These are phyloP conservation scores for Archivesica marissinica DNA, from an alignment of 1,140 invertebrate species.

Conservation along the genomic window DNA sequence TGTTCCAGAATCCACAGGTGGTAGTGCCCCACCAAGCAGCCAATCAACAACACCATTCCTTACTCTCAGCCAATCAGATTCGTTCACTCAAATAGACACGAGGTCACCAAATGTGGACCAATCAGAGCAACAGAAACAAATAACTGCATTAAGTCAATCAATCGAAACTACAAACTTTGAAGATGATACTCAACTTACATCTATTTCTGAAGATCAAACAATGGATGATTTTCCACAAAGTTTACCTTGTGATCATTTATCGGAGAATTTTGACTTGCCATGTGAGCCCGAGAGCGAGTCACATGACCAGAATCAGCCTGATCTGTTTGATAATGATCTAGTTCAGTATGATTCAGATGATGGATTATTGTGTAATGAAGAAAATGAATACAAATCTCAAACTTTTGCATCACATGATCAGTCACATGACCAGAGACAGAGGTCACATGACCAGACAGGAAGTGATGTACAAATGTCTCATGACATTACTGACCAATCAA, in stretches of 20 bases:
- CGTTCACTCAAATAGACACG: conserved; percentile 5
- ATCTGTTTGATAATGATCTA: conserved; percentile 12
- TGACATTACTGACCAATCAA: conserved; percentile 43
- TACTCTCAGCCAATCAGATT: conserved; percentile 48
- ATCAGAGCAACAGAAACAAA: conserved; percentile 50
- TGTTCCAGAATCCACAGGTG: conserved; percentile 4
- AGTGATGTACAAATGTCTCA: conserved; percentile 21
- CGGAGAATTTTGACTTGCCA: conserved; percentile 39
- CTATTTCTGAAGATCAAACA: conserved; percentile 57
- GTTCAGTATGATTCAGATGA: conserved; percentile 54
- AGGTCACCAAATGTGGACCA: conserved; percentile 21
- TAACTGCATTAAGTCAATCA: not conserved
- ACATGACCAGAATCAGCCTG: not conserved
- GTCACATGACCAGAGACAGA: conserved; percentile 6
- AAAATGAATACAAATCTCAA: not conserved
- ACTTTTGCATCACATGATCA: not conserved
- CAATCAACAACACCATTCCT: conserved; percentile 48
- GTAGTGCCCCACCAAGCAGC: conserved; percentile 16
- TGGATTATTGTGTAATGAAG: conserved; percentile 46
- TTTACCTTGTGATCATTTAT: conserved; percentile 47
- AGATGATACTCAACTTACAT: conserved; percentile 53
- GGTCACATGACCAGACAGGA: conserved; percentile 16
- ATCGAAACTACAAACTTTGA: conserved; percentile 35
- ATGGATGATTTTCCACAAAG: conserved; percentile 45
- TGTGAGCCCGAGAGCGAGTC: conserved; percentile 16